A percentile compares a stretch with the other conserved stretches of the same genome.
Conservation (phyloP, 2,113 vertebrate species). For the Sinocyclocheilus anophthalmus region DNA sequence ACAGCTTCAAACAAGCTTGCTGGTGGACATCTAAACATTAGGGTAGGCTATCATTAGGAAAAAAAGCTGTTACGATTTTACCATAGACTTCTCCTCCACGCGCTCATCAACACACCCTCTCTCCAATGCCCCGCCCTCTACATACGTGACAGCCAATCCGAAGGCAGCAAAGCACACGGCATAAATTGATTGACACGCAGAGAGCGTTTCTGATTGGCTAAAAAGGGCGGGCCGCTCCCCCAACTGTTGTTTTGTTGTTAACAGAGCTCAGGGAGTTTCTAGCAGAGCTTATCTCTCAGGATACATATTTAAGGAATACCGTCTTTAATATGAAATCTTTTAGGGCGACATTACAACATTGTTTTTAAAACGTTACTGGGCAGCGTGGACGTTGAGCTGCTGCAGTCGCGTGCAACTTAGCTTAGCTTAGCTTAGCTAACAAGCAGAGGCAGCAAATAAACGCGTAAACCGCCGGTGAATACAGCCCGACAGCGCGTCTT, state of each 20-base stretch:
- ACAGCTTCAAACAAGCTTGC: neutral
- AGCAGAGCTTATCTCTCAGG: neutral
- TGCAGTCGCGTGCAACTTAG: conserved; percentile 24
- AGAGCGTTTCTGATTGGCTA: conserved; percentile 14
- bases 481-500: conserved; percentile 61
- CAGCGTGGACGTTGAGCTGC: too few species aligned
- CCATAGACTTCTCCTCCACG: neutral
- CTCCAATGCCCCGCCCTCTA: neutral
- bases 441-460: neutral
- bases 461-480: neutral
- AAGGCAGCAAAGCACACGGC: neutral
- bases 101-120: neutral
- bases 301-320: neutral
- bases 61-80: too few species aligned
- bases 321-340: neutral
- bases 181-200: neutral
- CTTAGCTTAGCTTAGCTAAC: neutral
- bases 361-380: neutral
- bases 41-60: neutral
- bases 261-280: neutral
- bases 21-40: neutral
- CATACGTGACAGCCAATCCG: neutral
- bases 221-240: conserved; percentile 37
- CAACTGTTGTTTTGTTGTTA: conserved; percentile 4
- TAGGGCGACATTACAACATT: neutral